Evolutionary conservation across 2,113 vertebrate genomes (phyloP).

Genomic region (Cyanistes caeruleus): DNA sequence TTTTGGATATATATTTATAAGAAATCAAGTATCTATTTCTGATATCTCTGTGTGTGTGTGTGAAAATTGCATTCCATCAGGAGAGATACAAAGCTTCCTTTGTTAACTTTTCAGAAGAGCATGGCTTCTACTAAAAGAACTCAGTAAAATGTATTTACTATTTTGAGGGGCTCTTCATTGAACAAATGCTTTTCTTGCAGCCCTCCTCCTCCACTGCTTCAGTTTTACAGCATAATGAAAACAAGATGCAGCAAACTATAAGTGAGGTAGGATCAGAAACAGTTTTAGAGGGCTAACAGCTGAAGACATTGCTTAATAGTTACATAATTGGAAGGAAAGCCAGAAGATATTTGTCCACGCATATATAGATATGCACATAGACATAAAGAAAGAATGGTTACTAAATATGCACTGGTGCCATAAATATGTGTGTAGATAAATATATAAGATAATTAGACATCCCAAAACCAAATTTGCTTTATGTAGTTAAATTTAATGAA

Average conservation of each 20-base stretch:
- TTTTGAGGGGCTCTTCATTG: background rate
- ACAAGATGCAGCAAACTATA: slow-evolving; percentile 16
- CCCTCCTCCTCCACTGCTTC: background rate
- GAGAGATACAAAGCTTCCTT: background rate
- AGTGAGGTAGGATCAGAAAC: background rate
- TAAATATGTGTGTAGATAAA: background rate
- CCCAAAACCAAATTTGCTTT: background rate
- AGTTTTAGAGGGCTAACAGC: background rate
- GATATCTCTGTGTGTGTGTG: background rate
- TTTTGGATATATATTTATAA: background rate
- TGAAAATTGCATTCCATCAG: background rate
- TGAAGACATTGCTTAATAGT: background rate
- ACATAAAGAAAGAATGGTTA: background rate
- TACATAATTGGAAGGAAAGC: background rate
- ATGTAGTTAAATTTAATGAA: background rate
- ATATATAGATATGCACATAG: background rate
- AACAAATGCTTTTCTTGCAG: slow-evolving; percentile 10
- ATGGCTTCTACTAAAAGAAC: background rate
- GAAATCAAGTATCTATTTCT: background rate
- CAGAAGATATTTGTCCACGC: background rate
- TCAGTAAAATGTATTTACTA: background rate
- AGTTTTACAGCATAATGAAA: slow-evolving; percentile 19
- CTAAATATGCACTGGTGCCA: background rate
- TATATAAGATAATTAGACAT: background rate
- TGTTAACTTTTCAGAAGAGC: background rate